Evolutionary conservation across 2,113 vertebrate species (phyloP).

Genomic region (Rhinogobius similis): DNA sequence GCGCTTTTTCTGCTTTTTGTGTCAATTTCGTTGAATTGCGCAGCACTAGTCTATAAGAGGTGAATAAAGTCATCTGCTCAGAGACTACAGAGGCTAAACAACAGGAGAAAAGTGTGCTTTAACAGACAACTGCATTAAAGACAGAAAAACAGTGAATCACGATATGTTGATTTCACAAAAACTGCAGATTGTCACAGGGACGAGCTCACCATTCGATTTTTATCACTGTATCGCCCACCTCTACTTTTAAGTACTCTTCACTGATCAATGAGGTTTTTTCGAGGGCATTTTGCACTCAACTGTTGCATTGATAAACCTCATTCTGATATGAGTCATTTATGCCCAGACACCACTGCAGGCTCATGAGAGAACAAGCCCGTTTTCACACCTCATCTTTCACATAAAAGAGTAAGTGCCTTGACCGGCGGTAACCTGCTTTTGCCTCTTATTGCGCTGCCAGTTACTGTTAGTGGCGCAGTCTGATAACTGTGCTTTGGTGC

Average conservation of each 20-base stretch:
- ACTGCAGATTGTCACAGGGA: no score
- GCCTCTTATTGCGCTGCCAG: constrained; percentile 49
- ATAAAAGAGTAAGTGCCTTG: constrained; percentile 28
- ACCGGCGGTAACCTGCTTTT: constrained; percentile 32
- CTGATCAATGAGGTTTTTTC: background rate
- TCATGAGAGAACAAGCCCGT: constrained; percentile 5
- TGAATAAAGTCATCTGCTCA: no score
- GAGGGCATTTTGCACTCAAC: background rate
- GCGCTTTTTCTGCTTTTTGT: no score
- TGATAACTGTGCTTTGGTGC: constrained; percentile 14
- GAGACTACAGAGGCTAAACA: no score
- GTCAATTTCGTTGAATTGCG: no score
- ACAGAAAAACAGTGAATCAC: no score
- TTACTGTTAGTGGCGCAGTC: constrained; percentile 45
- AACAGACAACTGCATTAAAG: no score
- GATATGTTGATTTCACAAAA: no score
- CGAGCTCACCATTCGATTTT: no score
- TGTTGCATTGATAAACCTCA: constrained; percentile 1
- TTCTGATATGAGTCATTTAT: background rate
- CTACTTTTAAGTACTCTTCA: background rate
- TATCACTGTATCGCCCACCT: no score
- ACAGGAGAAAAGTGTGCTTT: no score
- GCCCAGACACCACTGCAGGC: constrained; percentile 8
- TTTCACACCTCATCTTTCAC: constrained; percentile 7
- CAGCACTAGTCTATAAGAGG: no score